Evolutionary conservation across 2,113 vertebrate species (phyloP), one percentile per base, ranked within the genome.

Genomic region (Thymallus thymallus): DNA sequence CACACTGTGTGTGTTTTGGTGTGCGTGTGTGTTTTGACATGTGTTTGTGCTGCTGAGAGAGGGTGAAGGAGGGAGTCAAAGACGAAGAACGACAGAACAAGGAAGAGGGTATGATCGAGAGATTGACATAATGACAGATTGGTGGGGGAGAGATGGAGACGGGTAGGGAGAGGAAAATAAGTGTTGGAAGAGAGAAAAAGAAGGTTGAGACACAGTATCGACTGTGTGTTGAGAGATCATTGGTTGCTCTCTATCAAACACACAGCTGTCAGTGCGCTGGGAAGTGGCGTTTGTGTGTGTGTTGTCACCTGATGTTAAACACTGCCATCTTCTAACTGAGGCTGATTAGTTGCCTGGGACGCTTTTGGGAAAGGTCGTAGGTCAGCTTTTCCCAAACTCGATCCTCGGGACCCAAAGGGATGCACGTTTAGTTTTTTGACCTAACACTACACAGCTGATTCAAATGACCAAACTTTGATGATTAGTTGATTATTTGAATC

Each of bases 1-100:
- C 84, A 48, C 5, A 58, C 23, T 66, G 66, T 55, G 71, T 24
- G 69, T 69, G 74, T 46, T 14, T 51, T 14, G 12, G 69, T 46
- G 58, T 75, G 64, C 9, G 30, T 30, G 24, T 35, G 62, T 64
- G 23, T 29, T 14, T 64, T 14, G 9, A 30, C 26, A n/a, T n/a
- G 29, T 65, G 64, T 41, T 9, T 32, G 64, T 32, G 24, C 24
- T 4, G 23, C 24, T 64, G 13, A 4, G 23, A 62, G 62, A 64
- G 62, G 14, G 14, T 30, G 23, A 66, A 66, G 29, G 64, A 66
- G 30, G 18, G 30, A 35, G 64, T 7, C 2, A 66, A 66, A 64
- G 26, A 64, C 14, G 13, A 30, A 6, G 24, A 14, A 64, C 4
- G 14, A 29, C 35, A 63, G 61, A 24, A 16, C 7, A 32, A 20